Base-by-base conservation (phyloP, 2,888 invertebrate genomes). In the Polyommatus icarus region DNA sequence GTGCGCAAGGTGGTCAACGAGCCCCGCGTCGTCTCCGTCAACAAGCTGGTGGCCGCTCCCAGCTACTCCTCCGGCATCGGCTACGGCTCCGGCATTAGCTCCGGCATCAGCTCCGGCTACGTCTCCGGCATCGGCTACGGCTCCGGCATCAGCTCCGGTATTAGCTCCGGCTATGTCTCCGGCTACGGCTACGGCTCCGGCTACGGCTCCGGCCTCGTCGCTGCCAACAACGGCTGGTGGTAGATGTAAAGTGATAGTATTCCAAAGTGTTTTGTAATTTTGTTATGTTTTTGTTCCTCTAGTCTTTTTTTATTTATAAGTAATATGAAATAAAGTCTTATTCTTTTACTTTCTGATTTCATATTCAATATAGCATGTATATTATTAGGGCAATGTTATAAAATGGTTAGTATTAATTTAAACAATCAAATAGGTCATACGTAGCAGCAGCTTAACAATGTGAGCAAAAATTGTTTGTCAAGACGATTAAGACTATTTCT, bases 1-100 rank as follows among this genome's bases (percentile, higher is more conserved):
- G 87, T 88, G 18, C 87, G 84, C 80, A 89, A 87, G 80, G 83
- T 88, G 54, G 86, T 91, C 80, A 84, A 86, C 76, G 87, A 87
- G 79, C 88, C 87, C 20, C 86, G 87, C 83, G 88, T 88, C 80
- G 86, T 89, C 82, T 85, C 89, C 78, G 88, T 89, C 78, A 90
- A 90, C 83, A 83, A 85, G 80, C 85, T 89, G 75, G 87, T 90
- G 77, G 84, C 89, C 71, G 83, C 85, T 36, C 83, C 85, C 77
- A 81, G 82, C 81, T 81, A 83, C 46, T 46, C 40, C 82, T 77
- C 81, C 50, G 83, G 83, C 32, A 82, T 82, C 81, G 80, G 80
- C 8, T 80, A 79, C 59, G 80, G 82, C 76, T 79, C 80, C 7
- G 80, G 81, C 54, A 77, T 79, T 76, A 77, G 78, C 46, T 80